These are phyloP conservation scores for Saxidomus purpurata DNA, from an alignment of 1,140 invertebrate species.

Conservation along the genomic window DNA sequence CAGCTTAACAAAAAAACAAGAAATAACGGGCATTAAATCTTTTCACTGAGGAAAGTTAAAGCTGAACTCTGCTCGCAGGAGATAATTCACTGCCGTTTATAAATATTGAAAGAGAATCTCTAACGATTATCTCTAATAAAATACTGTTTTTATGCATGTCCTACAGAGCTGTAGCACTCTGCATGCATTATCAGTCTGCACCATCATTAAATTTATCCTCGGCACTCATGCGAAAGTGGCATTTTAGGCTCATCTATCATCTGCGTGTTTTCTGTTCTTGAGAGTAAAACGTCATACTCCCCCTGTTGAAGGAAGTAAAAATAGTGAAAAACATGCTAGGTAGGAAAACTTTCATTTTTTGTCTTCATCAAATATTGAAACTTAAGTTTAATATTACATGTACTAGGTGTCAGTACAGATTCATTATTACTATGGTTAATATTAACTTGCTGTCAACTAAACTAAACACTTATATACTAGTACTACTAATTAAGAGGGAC, in stretches of 20 bases:
- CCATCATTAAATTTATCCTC: constrained; percentile 1
- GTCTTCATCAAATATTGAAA: too few species aligned
- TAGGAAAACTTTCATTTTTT: too few species aligned
- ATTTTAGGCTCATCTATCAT: neutral
- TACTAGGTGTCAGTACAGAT: too few species aligned
- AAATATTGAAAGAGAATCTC: neutral
- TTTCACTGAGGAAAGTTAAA: too few species aligned
- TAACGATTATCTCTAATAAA: neutral
- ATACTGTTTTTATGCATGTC: neutral
- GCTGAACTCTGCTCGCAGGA: neutral
- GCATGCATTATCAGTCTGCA: neutral
- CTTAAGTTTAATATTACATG: too few species aligned
- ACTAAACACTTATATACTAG: too few species aligned
- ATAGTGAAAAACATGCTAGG: too few species aligned
- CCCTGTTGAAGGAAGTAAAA: neutral
- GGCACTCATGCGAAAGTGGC: neutral
- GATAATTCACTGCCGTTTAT: neutral
- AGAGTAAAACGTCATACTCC: neutral
- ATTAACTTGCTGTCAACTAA: too few species aligned
- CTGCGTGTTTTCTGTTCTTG: neutral
- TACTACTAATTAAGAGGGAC: too few species aligned
- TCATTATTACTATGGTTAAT: too few species aligned
- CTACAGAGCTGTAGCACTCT: neutral
- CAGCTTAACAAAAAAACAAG: too few species aligned
- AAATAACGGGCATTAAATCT: too few species aligned